Evolutionary conservation across 2,888 invertebrate genomes (phyloP), one percentile per base, ranked within the genome.

Genomic region (Nymphalis urticae): DNA sequence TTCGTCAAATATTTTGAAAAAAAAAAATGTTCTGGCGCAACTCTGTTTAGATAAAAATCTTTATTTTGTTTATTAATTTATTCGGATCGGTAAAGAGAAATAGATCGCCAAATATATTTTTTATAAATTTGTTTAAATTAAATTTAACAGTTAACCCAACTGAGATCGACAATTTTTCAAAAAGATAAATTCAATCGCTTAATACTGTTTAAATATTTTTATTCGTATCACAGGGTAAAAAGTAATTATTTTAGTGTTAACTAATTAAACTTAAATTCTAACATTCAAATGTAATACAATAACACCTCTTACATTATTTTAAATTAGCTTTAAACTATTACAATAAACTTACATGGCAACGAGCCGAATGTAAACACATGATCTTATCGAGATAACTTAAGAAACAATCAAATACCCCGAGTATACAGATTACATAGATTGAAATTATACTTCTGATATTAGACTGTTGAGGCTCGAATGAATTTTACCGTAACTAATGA

Each of bases 321-420:
- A 32, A 27, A 56, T 17, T 32, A 32, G 54, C 54, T 56, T 56
- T 32, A 1, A 56, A 56, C 54, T 56, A 32, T 56, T n/a, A 17
- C 54, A 56, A 51, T 51, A 51, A 56, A 27, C 54, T 17, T n/a
- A 56, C 54, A 56, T 56, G n/a, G 54, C 54, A 56, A 56, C 54
- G 32, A 27, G 32, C 16, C 7, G 4, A 53, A 21, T 17, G 32
- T 32, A 56, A 13, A 16, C 42, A 65, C 60, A 60, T 60, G 51
- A 60, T 65, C 42, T 19, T 47, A 60, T 21, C 59, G 13, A 54
- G 32, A 56, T 56, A n/a, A 32, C 32, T 32, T 8, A 27, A 32
- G 32, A 56, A 27, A 54, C 53, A 27, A 27, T 27, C 13, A 21
- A 42, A 42, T 42, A 42, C 42, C 13, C 13, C 13, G 21, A 21